phyloP scores from a whole-genome alignment of 2,113 vertebrate species.

The Pituophis catenifer region DNA sequence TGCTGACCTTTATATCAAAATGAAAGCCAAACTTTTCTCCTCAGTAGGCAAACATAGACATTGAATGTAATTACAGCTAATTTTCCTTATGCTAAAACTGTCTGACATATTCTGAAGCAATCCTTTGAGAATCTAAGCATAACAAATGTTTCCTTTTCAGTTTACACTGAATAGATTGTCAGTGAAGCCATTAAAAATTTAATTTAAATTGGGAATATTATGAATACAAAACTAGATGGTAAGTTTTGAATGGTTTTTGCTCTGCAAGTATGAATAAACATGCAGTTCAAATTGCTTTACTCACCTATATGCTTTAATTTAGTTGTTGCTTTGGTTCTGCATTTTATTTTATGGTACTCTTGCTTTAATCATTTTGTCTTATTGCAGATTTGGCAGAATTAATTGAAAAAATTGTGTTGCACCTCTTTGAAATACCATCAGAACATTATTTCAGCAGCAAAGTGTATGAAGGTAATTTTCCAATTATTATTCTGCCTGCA shows the following conservation, averaged over 20 bases:
- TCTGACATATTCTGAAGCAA: slow-evolving; percentile 59
- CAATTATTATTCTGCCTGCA: neutral
- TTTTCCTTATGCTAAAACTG: slow-evolving; percentile 52
- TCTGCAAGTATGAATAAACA: slow-evolving; percentile 35
- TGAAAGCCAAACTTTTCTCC: neutral
- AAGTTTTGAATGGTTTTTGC: slow-evolving; percentile 42
- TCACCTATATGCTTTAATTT: slow-evolving; percentile 24
- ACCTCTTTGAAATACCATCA: slow-evolving; percentile 72
- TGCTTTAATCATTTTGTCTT: slow-evolving; percentile 55
- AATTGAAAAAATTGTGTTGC: slow-evolving; percentile 80
- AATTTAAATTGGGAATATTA: slow-evolving; percentile 54
- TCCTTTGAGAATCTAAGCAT: slow-evolving; percentile 52
- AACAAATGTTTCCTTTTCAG: slow-evolving; percentile 40
- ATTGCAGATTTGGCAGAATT: slow-evolving; percentile 83
- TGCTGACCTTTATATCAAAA: neutral
- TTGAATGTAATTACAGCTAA: slow-evolving; percentile 51
- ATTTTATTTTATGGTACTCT: slow-evolving; percentile 31
- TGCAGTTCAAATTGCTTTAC: slow-evolving; percentile 39
- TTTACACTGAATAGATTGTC: slow-evolving; percentile 57
- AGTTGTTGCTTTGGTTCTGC: slow-evolving; percentile 1
- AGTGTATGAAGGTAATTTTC: slow-evolving; percentile 81
- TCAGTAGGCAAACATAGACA: slow-evolving; percentile 22
- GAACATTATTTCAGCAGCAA: slow-evolving; percentile 77
- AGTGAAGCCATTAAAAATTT: slow-evolving; percentile 64
- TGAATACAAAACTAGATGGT: slow-evolving; percentile 47